These are phyloP conservation scores for Pseudopipra pipra DNA, from an alignment of 2,113 vertebrate species.

Conservation along the genomic window DNA sequence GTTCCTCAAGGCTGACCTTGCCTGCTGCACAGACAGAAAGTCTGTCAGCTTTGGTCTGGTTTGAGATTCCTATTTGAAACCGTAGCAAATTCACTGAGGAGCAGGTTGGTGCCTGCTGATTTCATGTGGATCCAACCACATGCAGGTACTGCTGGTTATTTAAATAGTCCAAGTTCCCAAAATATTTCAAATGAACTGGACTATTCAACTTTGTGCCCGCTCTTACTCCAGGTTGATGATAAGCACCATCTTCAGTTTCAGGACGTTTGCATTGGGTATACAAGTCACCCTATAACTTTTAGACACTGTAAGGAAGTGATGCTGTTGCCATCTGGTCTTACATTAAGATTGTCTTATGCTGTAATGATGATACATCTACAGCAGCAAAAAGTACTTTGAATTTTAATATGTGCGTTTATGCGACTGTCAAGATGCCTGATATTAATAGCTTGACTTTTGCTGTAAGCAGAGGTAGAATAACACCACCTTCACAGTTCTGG, in stretches of 20 bases:
- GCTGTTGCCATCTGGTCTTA: not conserved
- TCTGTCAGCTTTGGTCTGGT: not conserved
- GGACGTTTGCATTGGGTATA: not conserved
- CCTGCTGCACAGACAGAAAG: not conserved
- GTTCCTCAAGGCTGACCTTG: not conserved
- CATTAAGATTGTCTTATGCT: not conserved
- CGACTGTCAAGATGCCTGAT: constrained; percentile 2
- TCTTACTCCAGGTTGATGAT: not conserved
- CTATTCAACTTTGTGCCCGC: not conserved
- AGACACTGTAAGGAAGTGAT: not conserved
- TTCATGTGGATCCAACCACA: not conserved
- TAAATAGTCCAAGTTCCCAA: not conserved
- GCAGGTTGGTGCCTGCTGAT: not conserved
- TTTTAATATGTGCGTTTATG: constrained; percentile 24
- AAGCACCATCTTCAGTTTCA: not conserved
- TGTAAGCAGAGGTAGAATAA: constrained; percentile 32
- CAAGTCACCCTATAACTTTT: not conserved
- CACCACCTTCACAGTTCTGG: constrained; percentile 14
- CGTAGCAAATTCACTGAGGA: not conserved
- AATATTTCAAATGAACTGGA: fast-evolving
- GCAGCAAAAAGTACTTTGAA: constrained; percentile 18
- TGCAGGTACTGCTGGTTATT: not conserved
- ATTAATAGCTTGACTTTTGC: constrained; percentile 43
- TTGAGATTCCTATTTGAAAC: not conserved
- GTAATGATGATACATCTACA: constrained; percentile 13